A percentile compares a stretch with the other conserved stretches of the same genome.
Evolutionary conservation across 2,797 vertebrate genomes (phyloP).

Genomic region (Fringilla coelebs): DNA sequence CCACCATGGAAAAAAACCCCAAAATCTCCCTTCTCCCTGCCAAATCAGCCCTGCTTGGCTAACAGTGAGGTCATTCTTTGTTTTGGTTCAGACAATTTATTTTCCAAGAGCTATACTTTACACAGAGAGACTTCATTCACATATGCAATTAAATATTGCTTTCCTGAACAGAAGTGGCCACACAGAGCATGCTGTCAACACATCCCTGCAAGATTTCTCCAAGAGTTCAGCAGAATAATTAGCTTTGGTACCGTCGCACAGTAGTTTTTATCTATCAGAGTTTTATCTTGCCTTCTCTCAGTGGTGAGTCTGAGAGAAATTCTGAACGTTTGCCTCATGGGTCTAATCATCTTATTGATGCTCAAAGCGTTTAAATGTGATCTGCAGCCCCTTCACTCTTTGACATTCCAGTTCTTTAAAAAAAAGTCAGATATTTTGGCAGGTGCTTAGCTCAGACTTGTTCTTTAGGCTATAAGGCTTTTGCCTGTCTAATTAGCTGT

Average conservation of each 20-base stretch:
- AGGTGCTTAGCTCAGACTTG: conserved; percentile 65
- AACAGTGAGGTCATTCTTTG: background rate
- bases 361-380: conserved; percentile 68
- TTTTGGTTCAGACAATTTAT: background rate
- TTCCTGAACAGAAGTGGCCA: conserved; percentile 47
- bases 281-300: conserved; percentile 67
- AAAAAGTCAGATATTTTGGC: conserved; percentile 64
- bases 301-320: conserved; percentile 64
- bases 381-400: conserved; percentile 66
- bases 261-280: conserved; percentile 58
- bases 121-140: conserved; percentile 19
- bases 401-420: conserved; percentile 60
- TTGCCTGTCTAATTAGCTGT: conserved; percentile 74
- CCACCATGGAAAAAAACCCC: background rate
- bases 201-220: conserved; percentile 59
- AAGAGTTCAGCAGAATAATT: conserved; percentile 71
- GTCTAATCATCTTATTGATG: conserved; percentile 69
- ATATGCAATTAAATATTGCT: conserved; percentile 58
- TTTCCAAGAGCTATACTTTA: background rate
- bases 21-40: background rate
- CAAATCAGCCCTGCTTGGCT: background rate
- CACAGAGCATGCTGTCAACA: conserved; percentile 55
- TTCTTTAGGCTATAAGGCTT: conserved; percentile 62
- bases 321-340: conserved; percentile 64
- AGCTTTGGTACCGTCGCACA: conserved; percentile 58